phyloP scores from a whole-genome alignment of 2,113 vertebrate species.

The Bothrops jararaca region DNA sequence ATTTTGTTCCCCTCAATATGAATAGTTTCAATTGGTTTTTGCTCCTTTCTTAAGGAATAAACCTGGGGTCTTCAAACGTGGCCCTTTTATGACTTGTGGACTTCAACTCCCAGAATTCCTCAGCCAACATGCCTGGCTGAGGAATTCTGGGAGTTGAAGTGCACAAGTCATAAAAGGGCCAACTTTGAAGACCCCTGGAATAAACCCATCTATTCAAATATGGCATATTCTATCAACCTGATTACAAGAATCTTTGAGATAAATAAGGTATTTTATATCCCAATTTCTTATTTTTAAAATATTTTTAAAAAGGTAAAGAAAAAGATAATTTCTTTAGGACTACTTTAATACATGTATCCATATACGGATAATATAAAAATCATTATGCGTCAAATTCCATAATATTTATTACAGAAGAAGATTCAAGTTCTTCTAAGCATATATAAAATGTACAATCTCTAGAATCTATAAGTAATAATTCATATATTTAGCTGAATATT shows the following conservation, averaged over 20 bases:
- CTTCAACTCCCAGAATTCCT: too few species aligned
- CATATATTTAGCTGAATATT: neutral
- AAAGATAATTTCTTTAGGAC: neutral
- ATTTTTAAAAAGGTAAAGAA: neutral
- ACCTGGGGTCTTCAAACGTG: neutral
- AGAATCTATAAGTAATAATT: neutral
- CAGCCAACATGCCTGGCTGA: too few species aligned
- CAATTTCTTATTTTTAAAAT: neutral
- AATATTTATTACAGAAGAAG: neutral
- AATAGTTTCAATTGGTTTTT: constrained; percentile 41
- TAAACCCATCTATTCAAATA: neutral
- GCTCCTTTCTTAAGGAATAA: constrained; percentile 36
- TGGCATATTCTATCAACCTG: neutral
- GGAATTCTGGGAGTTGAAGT: too few species aligned
- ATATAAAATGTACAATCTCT: neutral
- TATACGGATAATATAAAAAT: neutral
- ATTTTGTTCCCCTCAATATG: constrained; percentile 24
- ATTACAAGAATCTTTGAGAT: constrained; percentile 18
- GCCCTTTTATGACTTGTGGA: too few species aligned
- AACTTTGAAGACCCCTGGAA: neutral
- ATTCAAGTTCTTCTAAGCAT: neutral
- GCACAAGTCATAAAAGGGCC: too few species aligned
- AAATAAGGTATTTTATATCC: neutral
- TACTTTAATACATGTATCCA: neutral
- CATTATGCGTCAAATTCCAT: neutral